Evolutionary conservation across 2,888 invertebrate genomes (phyloP), one percentile per base, ranked within the genome.

Genomic region (Phortica magna): DNA sequence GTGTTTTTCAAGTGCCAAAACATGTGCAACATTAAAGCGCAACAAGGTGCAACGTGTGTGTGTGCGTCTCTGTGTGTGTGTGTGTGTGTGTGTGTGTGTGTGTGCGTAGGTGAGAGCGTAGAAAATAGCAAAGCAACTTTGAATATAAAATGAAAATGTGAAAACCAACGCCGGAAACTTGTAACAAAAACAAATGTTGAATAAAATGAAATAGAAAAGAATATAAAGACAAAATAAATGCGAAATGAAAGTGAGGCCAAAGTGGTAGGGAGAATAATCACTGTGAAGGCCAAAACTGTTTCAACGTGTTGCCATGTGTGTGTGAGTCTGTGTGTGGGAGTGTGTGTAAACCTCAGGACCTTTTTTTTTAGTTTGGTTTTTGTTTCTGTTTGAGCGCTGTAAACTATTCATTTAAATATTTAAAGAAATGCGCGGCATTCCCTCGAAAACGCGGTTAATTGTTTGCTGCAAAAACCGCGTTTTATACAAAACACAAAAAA

Each of bases 11-110:
- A 14, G 9, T 9, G 48, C 48, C 48, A 48, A 48, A 48, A 48
- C 48, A 48, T 48, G 14, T 48, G 14, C 48, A 48, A 14, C 9
- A 12, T 48, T 12, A 48, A 48, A 48, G 48, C 48, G 48, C 48
- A 48, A 19, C 55, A 71, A 22, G 48, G 71, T 19, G 70, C 42
- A 43, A 70, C 48, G 67, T 67, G 67, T 67, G 7, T 4, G n/a
- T 67, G 31, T n/a, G 10, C 12, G 42, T 67, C 2, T 39, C 39
- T 67, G 31, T 67, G 67, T 41, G 43, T 68, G 43, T 68, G 65
- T 65, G 42, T 67, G 31, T n/a, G 10, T 7, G 42, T 67, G 41
- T 39, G 67, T 67, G 31, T 67, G 67, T 41, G 43, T 68, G 43
- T 68, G 65, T 65, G 42, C 41, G 68, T 70, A 67, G 19, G 19